phyloP scores from a whole-genome alignment of 2,888 invertebrate genomes.

The Micoletzkya japonica region DNA sequence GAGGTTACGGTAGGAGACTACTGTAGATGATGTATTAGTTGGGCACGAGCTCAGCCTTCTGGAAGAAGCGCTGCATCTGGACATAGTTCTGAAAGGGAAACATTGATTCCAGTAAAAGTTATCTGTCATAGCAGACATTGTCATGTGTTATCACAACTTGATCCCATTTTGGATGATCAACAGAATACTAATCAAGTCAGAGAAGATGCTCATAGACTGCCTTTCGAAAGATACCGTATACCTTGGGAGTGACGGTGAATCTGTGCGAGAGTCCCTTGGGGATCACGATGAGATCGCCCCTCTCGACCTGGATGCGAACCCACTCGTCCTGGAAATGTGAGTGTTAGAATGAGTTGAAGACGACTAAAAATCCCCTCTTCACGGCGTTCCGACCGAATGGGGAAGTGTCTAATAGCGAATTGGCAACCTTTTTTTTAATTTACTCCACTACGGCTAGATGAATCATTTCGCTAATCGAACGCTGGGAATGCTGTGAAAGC shows the following conservation, averaged over 20 bases:
- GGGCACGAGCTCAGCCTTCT: slow-evolving; percentile 18
- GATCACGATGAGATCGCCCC: slow-evolving; percentile 57
- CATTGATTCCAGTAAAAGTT: background rate
- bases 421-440: too few species aligned
- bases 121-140: too few species aligned
- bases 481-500: too few species aligned
- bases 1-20: too few species aligned
- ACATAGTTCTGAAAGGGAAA: slow-evolving; percentile 49
- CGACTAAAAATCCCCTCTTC: too few species aligned
- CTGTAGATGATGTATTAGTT: background rate
- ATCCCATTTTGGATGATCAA: too few species aligned
- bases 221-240: slow-evolving; percentile 9
- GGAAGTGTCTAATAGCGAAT: too few species aligned
- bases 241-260: slow-evolving; percentile 57
- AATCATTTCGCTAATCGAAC: too few species aligned
- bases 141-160: too few species aligned
- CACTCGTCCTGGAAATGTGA: slow-evolving; percentile 51
- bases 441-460: too few species aligned
- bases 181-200: background rate
- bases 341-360: too few species aligned
- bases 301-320: slow-evolving; percentile 55
- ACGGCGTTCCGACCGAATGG: too few species aligned
- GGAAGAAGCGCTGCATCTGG: slow-evolving; percentile 56
- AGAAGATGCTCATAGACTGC: background rate
- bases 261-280: slow-evolving; percentile 53